Evolutionary conservation across 2,797 vertebrate genomes (phyloP).

Genomic region (Aeoliscus strigatus): DNA sequence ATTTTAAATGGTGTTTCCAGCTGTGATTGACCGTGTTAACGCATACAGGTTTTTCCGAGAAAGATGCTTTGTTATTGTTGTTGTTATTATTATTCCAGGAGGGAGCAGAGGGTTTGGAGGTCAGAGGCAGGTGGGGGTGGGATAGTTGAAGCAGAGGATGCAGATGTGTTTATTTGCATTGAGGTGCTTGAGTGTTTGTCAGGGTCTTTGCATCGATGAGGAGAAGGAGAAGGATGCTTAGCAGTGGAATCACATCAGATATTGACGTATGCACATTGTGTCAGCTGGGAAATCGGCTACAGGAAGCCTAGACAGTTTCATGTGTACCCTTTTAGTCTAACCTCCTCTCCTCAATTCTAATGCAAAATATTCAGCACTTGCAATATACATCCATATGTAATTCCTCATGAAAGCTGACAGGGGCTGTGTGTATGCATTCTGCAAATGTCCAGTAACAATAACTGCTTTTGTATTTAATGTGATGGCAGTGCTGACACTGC

Average conservation of each 20-base stretch:
- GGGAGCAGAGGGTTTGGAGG: conserved; percentile 38
- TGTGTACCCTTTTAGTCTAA: neutral
- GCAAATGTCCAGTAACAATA: neutral
- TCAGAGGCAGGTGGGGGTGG: neutral
- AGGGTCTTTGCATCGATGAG: conserved; percentile 17
- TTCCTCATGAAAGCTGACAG: neutral
- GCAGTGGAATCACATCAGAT: conserved; percentile 5
- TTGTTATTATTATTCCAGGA: conserved; percentile 25
- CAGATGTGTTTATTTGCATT: conserved; percentile 42
- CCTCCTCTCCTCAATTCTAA: too few species aligned
- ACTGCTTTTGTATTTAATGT: too few species aligned
- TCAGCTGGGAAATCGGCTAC: neutral
- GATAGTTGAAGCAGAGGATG: conserved; percentile 8
- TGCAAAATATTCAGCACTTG: too few species aligned
- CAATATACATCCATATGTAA: too few species aligned
- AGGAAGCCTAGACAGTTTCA: neutral
- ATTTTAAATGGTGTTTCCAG: conserved; percentile 49
- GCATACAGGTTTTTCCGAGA: conserved; percentile 43
- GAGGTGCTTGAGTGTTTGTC: conserved; percentile 30
- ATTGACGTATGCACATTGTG: neutral
- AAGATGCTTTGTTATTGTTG: too few species aligned
- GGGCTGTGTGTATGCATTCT: neutral
- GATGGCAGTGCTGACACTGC: too few species aligned
- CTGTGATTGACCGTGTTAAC: conserved; percentile 30
- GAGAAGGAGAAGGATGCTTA: neutral